These are phyloP conservation scores for Chiroxiphia lanceolata DNA, from an alignment of 2,797 vertebrate species.

Conservation along the genomic window DNA sequence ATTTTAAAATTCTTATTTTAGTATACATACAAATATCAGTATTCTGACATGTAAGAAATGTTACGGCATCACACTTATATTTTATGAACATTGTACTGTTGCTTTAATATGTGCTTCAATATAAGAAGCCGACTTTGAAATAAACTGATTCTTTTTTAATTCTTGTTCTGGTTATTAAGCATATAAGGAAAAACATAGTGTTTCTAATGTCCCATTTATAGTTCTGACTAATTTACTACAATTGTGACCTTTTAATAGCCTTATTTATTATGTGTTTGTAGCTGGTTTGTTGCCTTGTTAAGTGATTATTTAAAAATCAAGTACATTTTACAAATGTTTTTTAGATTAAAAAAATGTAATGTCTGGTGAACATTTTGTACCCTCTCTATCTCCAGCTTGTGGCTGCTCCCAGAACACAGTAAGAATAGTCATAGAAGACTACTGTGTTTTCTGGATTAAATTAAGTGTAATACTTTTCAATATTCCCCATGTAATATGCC, in stretches of 20 bases:
- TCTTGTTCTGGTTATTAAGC: constrained; percentile 81
- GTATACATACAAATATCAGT: constrained; percentile 99
- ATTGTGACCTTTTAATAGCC: constrained; percentile 73
- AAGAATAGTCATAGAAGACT: background rate
- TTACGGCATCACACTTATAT: constrained; percentile 99
- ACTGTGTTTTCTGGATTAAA: constrained; percentile 50
- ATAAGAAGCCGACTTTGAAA: constrained; percentile 99
- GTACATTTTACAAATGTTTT: constrained; percentile 68
- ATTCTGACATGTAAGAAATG: constrained; percentile 98
- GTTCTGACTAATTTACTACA: constrained; percentile 71
- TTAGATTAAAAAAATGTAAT: constrained; percentile 68
- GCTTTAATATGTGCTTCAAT: constrained; percentile 99
- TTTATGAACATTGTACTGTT: constrained; percentile 99
- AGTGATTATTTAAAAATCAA: constrained; percentile 76
- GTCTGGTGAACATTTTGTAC: constrained; percentile 71
- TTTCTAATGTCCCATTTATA: constrained; percentile 75
- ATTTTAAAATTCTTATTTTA: constrained; percentile 99
- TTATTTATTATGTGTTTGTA: constrained; percentile 76
- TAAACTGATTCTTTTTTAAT: constrained; percentile 88
- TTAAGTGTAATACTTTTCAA: constrained; percentile 59
- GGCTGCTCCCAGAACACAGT: constrained; percentile 54
- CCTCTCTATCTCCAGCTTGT: constrained; percentile 52
- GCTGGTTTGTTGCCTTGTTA: constrained; percentile 71
- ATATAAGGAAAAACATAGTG: constrained; percentile 61
- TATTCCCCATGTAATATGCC: constrained; percentile 63